Base-by-base conservation (phyloP, 2,113 vertebrate species). In the Paracanthobrama guichenoti region DNA sequence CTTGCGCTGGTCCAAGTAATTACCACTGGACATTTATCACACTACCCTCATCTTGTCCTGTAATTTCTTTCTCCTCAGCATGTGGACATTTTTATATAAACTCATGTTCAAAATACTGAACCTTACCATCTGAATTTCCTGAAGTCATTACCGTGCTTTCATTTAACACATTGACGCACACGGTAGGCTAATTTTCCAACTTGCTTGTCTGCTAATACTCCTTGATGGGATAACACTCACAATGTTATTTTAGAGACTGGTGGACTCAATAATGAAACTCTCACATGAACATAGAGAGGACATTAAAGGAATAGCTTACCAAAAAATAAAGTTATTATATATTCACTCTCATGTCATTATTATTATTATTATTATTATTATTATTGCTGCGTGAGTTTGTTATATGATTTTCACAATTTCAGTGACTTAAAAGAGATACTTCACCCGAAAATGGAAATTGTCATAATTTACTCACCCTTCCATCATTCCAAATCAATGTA, bases 21-120 rank as follows among this genome's bases (percentile, higher is more conserved):
- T 82, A 82, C 80, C 66, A 71, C 31, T 26, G 80, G 80, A 71
- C 66, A 71, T 71, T 82, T 71, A 71, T 82, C 80, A 69, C 80
- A 55, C 6, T 35, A 31, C 20, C 28, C 31, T 55, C 80, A 71
- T 82, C 48, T 82, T 53, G 64, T 71, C 14, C 28, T 35, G 35
- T 71, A 55, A 82, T 71, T 81, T 82, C 28, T 71, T 71, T 69
- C 80, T 71, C 10, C 48, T 82, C 28, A 55, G 22, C 26, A 53
- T 55, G 46, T 16, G 48, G 79, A 71, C 18, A 1, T 57, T 82
- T 69, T 67, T 22, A 53, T 71, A 69, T 57, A 57, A 55, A 71
- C 64, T 39, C 12, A 72, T 24, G 13, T 39, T 81, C 44, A 81
- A 50, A 67, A 50, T 67, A 53, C 62, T 66, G 24, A 50, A 81